A percentile compares a stretch with the other conserved stretches of the same genome.
phyloP scores from a whole-genome alignment of 2,888 invertebrate genomes.

The Rhamphomyia laevipes region DNA sequence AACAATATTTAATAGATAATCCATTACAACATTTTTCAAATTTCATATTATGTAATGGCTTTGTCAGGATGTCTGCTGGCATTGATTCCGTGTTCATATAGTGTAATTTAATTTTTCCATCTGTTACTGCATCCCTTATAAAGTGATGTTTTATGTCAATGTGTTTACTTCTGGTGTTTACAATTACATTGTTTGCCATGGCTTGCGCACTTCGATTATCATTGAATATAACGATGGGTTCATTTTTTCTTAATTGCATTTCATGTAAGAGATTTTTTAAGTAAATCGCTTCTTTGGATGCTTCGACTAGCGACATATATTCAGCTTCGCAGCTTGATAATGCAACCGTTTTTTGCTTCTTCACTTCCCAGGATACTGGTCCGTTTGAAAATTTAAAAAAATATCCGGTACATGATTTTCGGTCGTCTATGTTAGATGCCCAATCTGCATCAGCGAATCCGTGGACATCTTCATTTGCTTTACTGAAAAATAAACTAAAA shows the following conservation, averaged over 20 bases:
- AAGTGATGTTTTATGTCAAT: not conserved
- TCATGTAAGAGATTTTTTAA: not conserved
- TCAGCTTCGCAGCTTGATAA: not conserved
- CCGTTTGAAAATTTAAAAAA: not conserved
- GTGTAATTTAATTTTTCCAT: not conserved
- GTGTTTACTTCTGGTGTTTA: not conserved
- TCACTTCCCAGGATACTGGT: not conserved
- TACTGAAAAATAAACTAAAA: not conserved
- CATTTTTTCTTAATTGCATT: not conserved
- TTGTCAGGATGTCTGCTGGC: not conserved
- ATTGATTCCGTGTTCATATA: not conserved
- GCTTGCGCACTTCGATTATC: not conserved
- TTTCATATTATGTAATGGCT: not conserved
- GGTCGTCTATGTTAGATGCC: not conserved
- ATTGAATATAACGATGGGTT: not conserved
- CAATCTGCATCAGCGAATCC: not conserved
- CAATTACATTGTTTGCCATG: not conserved
- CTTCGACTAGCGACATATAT: not conserved
- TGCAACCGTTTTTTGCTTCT: not conserved
- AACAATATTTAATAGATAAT: not conserved
- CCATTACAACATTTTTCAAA: not conserved
- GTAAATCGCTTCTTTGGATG: too few relatives aligned
- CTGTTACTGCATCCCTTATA: not conserved
- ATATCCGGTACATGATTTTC: not conserved
- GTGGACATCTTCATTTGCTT: not conserved